Evolutionary conservation across 37 sponge, comb jelly and placozoan genomes (phyloP).

Genomic region (Spongia lamella): DNA sequence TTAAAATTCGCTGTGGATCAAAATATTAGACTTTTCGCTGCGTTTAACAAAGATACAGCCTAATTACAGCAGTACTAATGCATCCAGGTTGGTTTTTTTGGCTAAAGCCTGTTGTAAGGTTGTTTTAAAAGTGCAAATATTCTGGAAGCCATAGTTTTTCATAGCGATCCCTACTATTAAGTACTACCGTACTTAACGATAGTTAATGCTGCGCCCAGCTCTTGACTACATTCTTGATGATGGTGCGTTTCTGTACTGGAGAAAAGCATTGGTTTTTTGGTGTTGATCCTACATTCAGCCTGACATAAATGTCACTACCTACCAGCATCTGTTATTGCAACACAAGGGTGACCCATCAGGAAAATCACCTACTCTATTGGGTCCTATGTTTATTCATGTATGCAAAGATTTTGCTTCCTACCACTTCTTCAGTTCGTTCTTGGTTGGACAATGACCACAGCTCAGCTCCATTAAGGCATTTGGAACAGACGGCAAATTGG

Average conservation of each 20-base stretch:
- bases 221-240: too few relatives aligned
- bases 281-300: conserved; percentile 22
- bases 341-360: neutral
- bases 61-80: too few relatives aligned
- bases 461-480: neutral
- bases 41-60: too few relatives aligned
- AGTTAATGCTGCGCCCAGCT: too few relatives aligned
- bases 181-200: too few relatives aligned
- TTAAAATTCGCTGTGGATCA: too few relatives aligned
- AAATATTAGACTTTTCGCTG: too few relatives aligned
- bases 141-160: too few relatives aligned
- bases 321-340: conserved; percentile 11
- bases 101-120: too few relatives aligned
- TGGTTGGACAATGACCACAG: neutral
- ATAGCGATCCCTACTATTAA: too few relatives aligned
- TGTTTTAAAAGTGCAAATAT: too few relatives aligned
- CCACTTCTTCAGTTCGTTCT: conserved; percentile 19
- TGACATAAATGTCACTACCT: conserved; percentile 26
- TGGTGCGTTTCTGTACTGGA: conserved; percentile 8
- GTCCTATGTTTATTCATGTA: conserved; percentile 21
- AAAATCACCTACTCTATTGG: conserved; percentile 12
- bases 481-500: conserved; percentile 16
- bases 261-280: neutral
- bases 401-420: conserved; percentile 24
- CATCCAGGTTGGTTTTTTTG: too few relatives aligned